Base-by-base conservation (phyloP, 2,888 invertebrate genomes). In the Ophion ventricosus region DNA sequence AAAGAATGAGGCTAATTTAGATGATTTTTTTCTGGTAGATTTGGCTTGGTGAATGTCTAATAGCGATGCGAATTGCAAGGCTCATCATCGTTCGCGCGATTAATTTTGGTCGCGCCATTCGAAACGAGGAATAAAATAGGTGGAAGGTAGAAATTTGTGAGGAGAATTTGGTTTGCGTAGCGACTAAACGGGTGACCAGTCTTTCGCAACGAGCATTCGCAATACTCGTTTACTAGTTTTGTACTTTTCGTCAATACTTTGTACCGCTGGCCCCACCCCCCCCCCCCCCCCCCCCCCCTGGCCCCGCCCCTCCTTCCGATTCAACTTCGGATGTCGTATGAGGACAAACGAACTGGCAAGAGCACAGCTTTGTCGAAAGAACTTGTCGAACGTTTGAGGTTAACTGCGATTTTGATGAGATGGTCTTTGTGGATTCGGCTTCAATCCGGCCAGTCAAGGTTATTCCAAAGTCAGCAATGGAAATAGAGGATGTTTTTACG, bases 341-440 rank as follows among this genome's bases (percentile, higher is more conserved):
- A 25, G 7, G 0, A 23, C 11, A 4, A 40, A 20, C 5, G 20
- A 23, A 67, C 8, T 8, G 25, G 8, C 25, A 2, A 14, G 1
- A 49, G 11, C 49, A 17, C 17, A 23, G 20, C 20, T 64, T 49
- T 5, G 43, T 25, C 3, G 49, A 20, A 8, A 54, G n/a, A 29
- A 67, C 40, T 20, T 56, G 8, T 5, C 26, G 8, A 20, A 29
- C 0, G 29, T 70, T 70, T 29, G 69, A 70, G 69, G 69, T 70
- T 70, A 70, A n/a, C 8, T 17, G n/a, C 29, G n/a, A 4, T 67
- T 43, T 14, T 17, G 49, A 49, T 25, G 25, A 40, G n/a, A n/a
- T n/a, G n/a, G n/a, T n/a, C n/a, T n/a, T n/a, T n/a, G n/a, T n/a
- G n/a, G n/a, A n/a, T n/a, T n/a, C n/a, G n/a, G n/a, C n/a, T n/a